Conservation (phyloP, 2,888 invertebrate species). For the Helobdella robusta region DNA sequence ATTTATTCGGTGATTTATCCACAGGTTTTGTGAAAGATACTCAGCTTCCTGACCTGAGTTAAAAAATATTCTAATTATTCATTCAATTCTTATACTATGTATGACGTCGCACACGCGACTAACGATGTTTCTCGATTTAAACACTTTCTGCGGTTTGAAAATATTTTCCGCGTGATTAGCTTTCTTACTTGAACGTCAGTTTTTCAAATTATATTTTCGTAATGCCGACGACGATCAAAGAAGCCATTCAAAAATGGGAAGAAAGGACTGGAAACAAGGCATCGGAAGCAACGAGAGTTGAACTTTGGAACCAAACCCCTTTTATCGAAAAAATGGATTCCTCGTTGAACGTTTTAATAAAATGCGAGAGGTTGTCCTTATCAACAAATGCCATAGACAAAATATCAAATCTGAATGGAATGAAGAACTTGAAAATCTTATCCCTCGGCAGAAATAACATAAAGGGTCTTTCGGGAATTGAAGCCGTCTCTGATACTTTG, state of each 20-base stretch:
- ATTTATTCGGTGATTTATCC: too few species aligned
- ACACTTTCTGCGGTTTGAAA: too few species aligned
- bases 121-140: too few species aligned
- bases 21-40: too few species aligned
- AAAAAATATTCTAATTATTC: too few species aligned
- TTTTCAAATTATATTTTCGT: too few species aligned
- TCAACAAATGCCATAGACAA: constrained; percentile 92
- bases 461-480: constrained; percentile 79
- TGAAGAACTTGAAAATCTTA: constrained; percentile 70
- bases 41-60: too few species aligned
- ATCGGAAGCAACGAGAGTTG: constrained; percentile 65
- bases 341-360: constrained; percentile 62
- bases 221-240: constrained; percentile 45
- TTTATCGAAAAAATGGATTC: constrained; percentile 92
- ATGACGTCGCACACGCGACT: too few species aligned
- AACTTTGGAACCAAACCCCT: constrained; percentile 76
- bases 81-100: too few species aligned
- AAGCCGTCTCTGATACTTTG: constrained; percentile 72
- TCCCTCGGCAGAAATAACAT: constrained; percentile 81
- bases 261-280: constrained; percentile 50
- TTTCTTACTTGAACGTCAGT: too few species aligned
- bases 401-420: constrained; percentile 68
- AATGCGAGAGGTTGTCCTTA: constrained; percentile 70
- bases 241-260: constrained; percentile 66
- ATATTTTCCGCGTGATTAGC: too few species aligned